Conservation (phyloP, 30 jellyfish, hydroid and myxozoan genomes). For the Chironex yamaguchii region DNA sequence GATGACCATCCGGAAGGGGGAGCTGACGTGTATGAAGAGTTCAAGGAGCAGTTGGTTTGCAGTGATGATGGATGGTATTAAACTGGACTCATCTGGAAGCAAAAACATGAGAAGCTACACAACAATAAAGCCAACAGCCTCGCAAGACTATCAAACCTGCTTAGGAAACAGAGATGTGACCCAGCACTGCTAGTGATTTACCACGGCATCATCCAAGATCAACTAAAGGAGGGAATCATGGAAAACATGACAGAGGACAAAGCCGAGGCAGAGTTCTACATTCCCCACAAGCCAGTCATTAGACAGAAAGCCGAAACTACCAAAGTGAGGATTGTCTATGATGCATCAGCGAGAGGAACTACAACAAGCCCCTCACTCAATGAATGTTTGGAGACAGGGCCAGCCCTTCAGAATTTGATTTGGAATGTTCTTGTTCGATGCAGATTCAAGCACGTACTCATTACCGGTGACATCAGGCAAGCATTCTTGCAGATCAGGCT, state of each 20-base stretch:
- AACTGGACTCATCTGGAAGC: background rate
- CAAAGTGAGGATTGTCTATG: slow-evolving; percentile 79
- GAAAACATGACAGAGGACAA: slow-evolving; percentile 70
- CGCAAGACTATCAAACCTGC: background rate
- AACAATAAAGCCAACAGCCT: background rate
- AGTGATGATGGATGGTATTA: slow-evolving; percentile 2
- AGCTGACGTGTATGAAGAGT: background rate
- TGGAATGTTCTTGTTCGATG: slow-evolving; percentile 59
- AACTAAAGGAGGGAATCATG: slow-evolving; percentile 64
- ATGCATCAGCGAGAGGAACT: slow-evolving; percentile 75
- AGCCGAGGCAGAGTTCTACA: slow-evolving; percentile 39
- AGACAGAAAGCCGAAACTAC: slow-evolving; percentile 69
- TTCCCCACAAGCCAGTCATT: slow-evolving; percentile 76
- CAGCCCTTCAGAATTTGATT: slow-evolving; percentile 51
- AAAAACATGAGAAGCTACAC: background rate
- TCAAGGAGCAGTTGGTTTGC: slow-evolving; percentile 9
- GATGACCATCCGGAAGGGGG: background rate
- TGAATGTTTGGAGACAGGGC: slow-evolving; percentile 77
- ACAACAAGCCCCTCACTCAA: slow-evolving; percentile 53
- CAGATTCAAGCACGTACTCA: slow-evolving; percentile 65
- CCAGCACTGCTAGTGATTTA: slow-evolving; percentile 58
- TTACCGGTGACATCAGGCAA: slow-evolving; percentile 80
- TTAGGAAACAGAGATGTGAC: slow-evolving; percentile 16
- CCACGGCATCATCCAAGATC: slow-evolving; percentile 62
- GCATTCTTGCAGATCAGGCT: slow-evolving; percentile 75